phyloP scores from a whole-genome alignment of 1,140 invertebrate genomes.

The Fopius arisanus region DNA sequence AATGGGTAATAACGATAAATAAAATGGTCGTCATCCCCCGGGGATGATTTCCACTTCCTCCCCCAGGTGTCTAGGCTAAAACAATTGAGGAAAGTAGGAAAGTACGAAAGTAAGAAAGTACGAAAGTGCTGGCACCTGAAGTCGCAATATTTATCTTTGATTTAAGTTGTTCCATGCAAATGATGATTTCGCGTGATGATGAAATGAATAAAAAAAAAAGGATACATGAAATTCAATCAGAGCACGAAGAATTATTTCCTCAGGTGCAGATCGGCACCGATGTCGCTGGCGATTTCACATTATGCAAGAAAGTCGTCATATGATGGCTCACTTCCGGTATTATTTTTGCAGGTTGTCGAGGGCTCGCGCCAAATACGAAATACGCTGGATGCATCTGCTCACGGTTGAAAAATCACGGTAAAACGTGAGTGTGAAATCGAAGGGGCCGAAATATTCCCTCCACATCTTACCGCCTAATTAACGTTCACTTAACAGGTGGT shows the following conservation, averaged over 20 bases:
- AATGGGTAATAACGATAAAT: no score
- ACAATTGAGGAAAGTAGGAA: no score
- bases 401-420: slow-evolving; percentile 9
- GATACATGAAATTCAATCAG: neutral
- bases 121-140: neutral
- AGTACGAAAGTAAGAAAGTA: no score
- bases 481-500: slow-evolving; percentile 8
- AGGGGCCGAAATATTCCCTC: neutral
- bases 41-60: no score
- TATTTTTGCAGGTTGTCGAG: neutral
- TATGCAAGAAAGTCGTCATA: slow-evolving; percentile 10
- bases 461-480: slow-evolving; percentile 5
- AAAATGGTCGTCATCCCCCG: no score
- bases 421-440: slow-evolving; percentile 8
- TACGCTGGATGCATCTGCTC: neutral
- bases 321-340: neutral
- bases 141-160: neutral
- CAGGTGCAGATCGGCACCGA: neutral
- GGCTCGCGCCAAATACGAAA: neutral
- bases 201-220: neutral
- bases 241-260: neutral
- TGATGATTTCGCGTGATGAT: neutral
- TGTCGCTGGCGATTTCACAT: neutral
- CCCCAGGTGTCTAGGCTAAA: no score
- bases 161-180: neutral